Percentiles rank a stretch among this genome's conserved stretches.
Conservation (phyloP, 30 jellyfish, hydroid and myxozoan species). For the Turritopsis rubra region DNA sequence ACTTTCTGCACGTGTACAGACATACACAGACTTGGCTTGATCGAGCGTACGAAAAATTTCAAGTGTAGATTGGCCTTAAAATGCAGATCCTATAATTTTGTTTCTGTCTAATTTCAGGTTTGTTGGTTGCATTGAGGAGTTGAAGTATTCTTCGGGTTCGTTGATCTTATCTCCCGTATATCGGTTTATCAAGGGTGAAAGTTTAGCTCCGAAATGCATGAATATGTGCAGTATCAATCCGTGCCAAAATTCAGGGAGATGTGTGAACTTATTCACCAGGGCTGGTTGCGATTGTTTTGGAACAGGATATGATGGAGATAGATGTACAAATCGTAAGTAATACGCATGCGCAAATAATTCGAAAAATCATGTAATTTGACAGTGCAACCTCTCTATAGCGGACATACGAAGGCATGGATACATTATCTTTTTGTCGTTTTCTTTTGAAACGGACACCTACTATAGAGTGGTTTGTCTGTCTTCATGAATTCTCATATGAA, state of each 20-base stretch:
- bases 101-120: constrained; percentile 8
- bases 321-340: constrained; percentile 28
- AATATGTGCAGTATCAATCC: constrained; percentile 29
- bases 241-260: constrained; percentile 31
- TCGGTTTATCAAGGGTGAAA: constrained; percentile 28
- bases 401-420: too few species aligned
- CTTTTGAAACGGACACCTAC: too few species aligned
- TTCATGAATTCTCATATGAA: too few species aligned
- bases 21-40: too few species aligned
- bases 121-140: constrained; percentile 33
- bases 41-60: too few species aligned
- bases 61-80: too few species aligned
- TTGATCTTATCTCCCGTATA: constrained; percentile 13
- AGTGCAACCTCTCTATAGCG: too few species aligned
- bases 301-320: constrained; percentile 34
- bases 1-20: too few species aligned
- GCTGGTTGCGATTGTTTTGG: constrained; percentile 54
- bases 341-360: too few species aligned
- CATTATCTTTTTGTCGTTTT: too few species aligned
- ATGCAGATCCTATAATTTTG: neutral
- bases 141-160: constrained; percentile 27
- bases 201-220: constrained; percentile 30
- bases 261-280: constrained; percentile 30
- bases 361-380: neutral
- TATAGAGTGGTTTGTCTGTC: too few species aligned